Percentiles rank a stretch among this genome's conserved stretches.
These are phyloP conservation scores for Drosophila anomalipes DNA, from an alignment of 2,888 invertebrate genomes.

Conservation along the genomic window DNA sequence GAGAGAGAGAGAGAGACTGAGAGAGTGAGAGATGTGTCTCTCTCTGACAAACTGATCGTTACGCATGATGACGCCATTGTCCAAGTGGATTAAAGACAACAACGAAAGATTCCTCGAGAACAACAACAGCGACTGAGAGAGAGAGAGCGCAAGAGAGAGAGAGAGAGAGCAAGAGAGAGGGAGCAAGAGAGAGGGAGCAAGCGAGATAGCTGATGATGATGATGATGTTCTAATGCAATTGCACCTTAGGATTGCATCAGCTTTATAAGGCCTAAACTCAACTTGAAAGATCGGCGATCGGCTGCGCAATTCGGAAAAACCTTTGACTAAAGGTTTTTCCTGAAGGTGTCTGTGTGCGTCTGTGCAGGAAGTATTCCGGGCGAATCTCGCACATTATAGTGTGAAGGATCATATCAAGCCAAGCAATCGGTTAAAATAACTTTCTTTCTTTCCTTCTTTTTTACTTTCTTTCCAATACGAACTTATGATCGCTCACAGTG, in stretches of 20 bases:
- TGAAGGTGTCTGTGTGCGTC: conserved; percentile 8
- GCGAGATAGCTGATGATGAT: neutral
- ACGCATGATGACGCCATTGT: conserved; percentile 33
- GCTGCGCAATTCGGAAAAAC: conserved; percentile 70
- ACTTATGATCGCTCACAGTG: no score
- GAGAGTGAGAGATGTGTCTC: neutral
- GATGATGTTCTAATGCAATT: conserved; percentile 42
- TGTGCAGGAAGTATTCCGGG: conserved; percentile 21
- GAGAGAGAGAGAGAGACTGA: neutral
- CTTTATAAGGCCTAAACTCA: conserved; percentile 27
- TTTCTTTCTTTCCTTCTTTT: neutral
- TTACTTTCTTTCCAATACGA: neutral
- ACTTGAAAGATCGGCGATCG: conserved; percentile 28
- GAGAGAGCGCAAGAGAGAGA: conserved; percentile 6
- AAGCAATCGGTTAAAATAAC: neutral
- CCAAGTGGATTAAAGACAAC: conserved; percentile 21
- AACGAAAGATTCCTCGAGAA: conserved; percentile 16
- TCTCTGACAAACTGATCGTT: conserved; percentile 22
- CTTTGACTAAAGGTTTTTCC: conserved; percentile 34
- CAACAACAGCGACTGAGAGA: conserved; percentile 11
- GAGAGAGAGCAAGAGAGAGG: neutral
- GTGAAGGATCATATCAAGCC: neutral
- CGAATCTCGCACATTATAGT: neutral
- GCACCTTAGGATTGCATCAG: conserved; percentile 67
- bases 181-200: neutral